These are phyloP conservation scores for Isaurus tuberculatus DNA, from an alignment of 92 coral and sea anemone genomes.

Conservation along the genomic window DNA sequence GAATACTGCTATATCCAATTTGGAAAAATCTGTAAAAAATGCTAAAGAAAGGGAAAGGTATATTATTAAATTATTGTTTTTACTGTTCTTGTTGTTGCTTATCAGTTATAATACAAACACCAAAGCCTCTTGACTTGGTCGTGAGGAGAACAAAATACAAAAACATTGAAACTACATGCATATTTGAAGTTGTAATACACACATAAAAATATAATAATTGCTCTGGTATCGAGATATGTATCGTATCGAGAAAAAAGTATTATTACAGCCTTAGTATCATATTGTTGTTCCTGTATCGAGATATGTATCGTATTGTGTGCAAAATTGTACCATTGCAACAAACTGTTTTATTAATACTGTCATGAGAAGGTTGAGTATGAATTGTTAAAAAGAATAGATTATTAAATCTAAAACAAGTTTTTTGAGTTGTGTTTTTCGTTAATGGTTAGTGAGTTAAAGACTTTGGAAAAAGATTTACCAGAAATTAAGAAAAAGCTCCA, in stretches of 20 bases:
- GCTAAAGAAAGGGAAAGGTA: constrained; percentile 83
- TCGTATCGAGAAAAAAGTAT: no score
- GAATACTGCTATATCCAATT: constrained; percentile 76
- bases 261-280: no score
- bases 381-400: neutral
- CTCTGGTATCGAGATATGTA: no score
- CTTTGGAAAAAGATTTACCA: constrained; percentile 86
- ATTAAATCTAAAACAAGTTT: neutral
- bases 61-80: neutral
- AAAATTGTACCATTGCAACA: no score
- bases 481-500: constrained; percentile 69
- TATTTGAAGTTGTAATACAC: no score
- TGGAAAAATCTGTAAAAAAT: constrained; percentile 80
- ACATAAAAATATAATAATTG: no score
- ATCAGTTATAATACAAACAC: neutral
- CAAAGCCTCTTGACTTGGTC: neutral
- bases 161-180: neutral
- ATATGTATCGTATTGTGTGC: no score
- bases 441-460: constrained; percentile 75
- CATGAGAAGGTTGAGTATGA: no score
- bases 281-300: no score
- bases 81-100: neutral
- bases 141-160: neutral
- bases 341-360: no score
- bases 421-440: neutral